Conservation (phyloP, 2,797 vertebrate genomes). For the Natrix natrix region DNA sequence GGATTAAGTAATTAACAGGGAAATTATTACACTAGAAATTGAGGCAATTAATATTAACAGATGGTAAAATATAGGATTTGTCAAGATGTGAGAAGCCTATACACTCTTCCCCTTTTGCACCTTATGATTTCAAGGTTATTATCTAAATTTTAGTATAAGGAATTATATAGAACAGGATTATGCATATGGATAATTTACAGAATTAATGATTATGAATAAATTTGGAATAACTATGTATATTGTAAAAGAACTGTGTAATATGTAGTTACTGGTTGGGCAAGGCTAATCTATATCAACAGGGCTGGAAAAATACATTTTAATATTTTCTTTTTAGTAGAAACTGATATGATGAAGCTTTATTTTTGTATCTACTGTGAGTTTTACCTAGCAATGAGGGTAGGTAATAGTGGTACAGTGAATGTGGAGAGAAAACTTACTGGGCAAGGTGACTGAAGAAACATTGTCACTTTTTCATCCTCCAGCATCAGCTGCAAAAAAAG, state of each 20-base stretch:
- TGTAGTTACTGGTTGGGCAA: neutral
- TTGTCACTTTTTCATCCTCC: constrained; percentile 98
- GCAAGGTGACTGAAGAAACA: constrained; percentile 98
- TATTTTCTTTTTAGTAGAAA: neutral
- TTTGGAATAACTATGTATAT: neutral
- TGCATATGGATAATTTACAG: neutral
- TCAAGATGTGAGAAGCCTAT: neutral
- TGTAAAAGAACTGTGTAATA: neutral
- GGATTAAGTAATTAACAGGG: neutral
- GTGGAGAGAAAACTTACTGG: constrained; percentile 78
- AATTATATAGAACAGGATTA: neutral
- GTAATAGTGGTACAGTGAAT: neutral
- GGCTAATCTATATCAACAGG: neutral
- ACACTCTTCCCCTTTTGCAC: neutral
- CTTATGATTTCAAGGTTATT: neutral
- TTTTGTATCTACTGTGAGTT: neutral
- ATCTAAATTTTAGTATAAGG: neutral
- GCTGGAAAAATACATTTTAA: neutral
- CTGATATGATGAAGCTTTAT: neutral
- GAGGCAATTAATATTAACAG: neutral
- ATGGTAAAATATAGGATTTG: neutral
- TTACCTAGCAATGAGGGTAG: neutral
- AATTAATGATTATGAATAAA: neutral
- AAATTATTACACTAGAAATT: neutral
- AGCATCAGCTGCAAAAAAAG: constrained; percentile 98